Evolutionary conservation across 2,113 vertebrate species (phyloP).

Genomic region (Penelope pileata): DNA sequence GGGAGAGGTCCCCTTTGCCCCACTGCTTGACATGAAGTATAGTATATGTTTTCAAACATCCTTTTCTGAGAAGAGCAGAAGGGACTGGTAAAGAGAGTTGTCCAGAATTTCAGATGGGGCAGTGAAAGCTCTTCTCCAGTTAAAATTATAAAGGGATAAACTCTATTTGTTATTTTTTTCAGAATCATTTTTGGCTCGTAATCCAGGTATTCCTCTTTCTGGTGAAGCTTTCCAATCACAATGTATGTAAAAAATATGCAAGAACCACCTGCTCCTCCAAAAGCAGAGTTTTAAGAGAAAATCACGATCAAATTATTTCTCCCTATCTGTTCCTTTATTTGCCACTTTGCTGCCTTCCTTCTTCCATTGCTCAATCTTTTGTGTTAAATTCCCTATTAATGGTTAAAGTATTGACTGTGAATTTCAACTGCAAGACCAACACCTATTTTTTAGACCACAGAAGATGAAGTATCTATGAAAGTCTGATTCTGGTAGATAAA

Average conservation of each 20-base stretch:
- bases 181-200: not conserved
- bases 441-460: not conserved
- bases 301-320: not conserved
- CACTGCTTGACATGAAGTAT: not conserved
- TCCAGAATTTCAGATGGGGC: not conserved
- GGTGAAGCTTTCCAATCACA: not conserved
- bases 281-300: not conserved
- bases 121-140: not conserved
- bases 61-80: not conserved
- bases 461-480: not conserved
- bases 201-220: not conserved
- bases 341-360: not conserved
- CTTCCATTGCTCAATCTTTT: not conserved
- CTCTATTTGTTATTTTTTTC: not conserved
- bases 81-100: not conserved
- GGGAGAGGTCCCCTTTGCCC: not conserved
- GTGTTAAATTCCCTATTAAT: not conserved
- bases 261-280: not conserved
- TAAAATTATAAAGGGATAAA: not conserved
- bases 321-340: not conserved
- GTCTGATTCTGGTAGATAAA: not conserved
- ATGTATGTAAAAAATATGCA: not conserved
- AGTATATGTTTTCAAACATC: not conserved
- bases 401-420: not conserved
- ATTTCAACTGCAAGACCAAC: not conserved